Base-by-base conservation (phyloP, 2,797 vertebrate species). In the Cirrhinus molitorella region DNA sequence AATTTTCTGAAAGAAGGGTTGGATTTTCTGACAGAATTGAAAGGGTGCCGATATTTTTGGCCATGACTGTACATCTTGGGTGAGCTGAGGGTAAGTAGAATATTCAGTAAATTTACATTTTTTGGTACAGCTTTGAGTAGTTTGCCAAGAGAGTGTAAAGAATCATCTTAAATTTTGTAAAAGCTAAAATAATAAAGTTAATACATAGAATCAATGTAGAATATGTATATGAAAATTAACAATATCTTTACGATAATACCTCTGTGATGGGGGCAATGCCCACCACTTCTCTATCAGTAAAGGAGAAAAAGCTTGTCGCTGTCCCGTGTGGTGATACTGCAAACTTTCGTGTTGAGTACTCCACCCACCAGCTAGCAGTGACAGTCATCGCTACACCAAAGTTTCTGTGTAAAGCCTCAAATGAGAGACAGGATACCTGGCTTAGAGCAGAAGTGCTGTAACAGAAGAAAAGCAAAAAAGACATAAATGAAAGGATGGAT, bases 191-290 rank as follows among this genome's bases (percentile, higher is more conserved):
- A n/a, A 59, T 23, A 25, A n/a, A 51, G 11, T 34, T n/a, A 28
- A 53, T 53, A n/a, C 7, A 2, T 17, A 3, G 11, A 73, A 49
- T 43, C 9, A 78, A 14, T 34, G 43, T 23, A 65, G 25, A 37
- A 37, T 53, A 23, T 37, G 25, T 25, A 25, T 77, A 13, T 7
- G 21, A 19, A 25, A 81, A 76, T 70, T 66, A 11, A n/a, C n/a
- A n/a, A 8, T 23, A 67, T 21, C 12, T 51, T 59, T 34, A 10
- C 83, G 25, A 70, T 17, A 51, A n/a, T 86, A 94, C 93, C 93
- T 94, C 93, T 47, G 93, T 91, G 25, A 94, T 90, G 14, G 94
- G 90, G 25, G 91, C 86, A 3, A 95, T 94, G 72, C 92, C 93
- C 31, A 90, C 79, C n/a, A 95, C 89, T 12, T 88, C 89, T 59